Evolutionary conservation across 30 jellyfish, hydroid and myxozoan genomes (phyloP), one percentile per base, ranked within the genome.

Genomic region (Mastigias papua): DNA sequence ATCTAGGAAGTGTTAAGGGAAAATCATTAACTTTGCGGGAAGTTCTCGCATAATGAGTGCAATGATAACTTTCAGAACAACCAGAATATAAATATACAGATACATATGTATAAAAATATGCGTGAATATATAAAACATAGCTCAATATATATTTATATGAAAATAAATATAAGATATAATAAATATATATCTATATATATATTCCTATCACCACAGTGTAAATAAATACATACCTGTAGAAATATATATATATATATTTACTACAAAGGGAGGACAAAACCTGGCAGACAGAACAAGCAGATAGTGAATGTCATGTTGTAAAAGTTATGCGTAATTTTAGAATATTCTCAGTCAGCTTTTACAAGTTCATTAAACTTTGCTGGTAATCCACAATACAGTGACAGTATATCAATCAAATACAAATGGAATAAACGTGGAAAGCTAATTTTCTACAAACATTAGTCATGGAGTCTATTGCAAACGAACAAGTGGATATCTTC

Each of bases 1-100:
- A 50, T 86, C 96, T 92, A 79, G 16, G 46, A 2, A 22, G 20
- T 29, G 92, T 89, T 25, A 89, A 89, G 97, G 97, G 11, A 37
- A 37, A 37, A 5, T 3, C 11, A 37, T 5, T 11, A 37, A 3
- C 54, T n/a, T n/a, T n/a, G n/a, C n/a, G n/a, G n/a, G n/a, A n/a
- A n/a, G n/a, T n/a, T n/a, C n/a, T n/a, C n/a, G n/a, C n/a, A n/a
- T n/a, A n/a, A n/a, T n/a, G n/a, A n/a, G n/a, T n/a, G n/a, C n/a
- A n/a, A n/a, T n/a, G n/a, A n/a, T n/a, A n/a, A n/a, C n/a, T n/a
- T n/a, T n/a, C n/a, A n/a, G n/a, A n/a, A n/a, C n/a, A n/a, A n/a
- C n/a, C n/a, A n/a, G n/a, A n/a, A n/a, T n/a, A n/a, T n/a, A n/a
- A n/a, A n/a, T n/a, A n/a, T n/a, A n/a, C n/a, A n/a, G n/a, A n/a